Evolutionary conservation across 1,140 invertebrate species (phyloP), one percentile per base, ranked within the genome.

Genomic region (Trichomalopsis sarcophagae): DNA sequence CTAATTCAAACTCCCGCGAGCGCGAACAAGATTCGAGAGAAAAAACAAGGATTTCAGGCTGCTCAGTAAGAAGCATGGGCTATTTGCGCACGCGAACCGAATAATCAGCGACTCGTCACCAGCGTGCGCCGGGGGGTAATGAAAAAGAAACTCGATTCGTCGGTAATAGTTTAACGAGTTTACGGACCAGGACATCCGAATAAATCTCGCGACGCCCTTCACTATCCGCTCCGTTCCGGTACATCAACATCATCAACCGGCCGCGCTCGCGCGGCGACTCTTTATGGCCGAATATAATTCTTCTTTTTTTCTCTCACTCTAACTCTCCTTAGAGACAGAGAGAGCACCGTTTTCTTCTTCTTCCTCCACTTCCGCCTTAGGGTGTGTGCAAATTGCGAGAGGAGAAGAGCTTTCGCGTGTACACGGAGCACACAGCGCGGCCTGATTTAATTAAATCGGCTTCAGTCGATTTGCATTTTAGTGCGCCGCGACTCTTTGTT

Each of bases 391-490:
- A 80, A 69, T 80, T 80, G 36, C 77, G 77, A 27, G 36, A 44
- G 21, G 14, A 17, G 14, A 71, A 71, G 11, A 62, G 55, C 55
- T 62, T n/a, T 62, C 21, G 17, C 55, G 55, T 62, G 17, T 17
- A 50, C 10, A 50, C 14, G 10, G 0, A n/a, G 14, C 5, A 14
- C 1, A 62, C 6, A 17, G 17, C 5, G 17, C 17, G 17, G 27
- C 23, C 78, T 80, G 78, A 80, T 80, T 80, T 80, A 80, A 80
- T 80, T 80, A 80, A 80, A 80, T 80, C 55, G 78, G 62, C 21
- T 80, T 80, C 78, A 36, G 17, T 69, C 55, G 78, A 80, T 80
- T 80, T 80, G 62, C 78, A 80, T 80, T 80, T 80, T 69, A 68
- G 33, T 33, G 55, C 6, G 76, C 3, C 76, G 21, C 11, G 0